phyloP scores from a whole-genome alignment of 2,113 vertebrate genomes.

The Aepyceros melampus region DNA sequence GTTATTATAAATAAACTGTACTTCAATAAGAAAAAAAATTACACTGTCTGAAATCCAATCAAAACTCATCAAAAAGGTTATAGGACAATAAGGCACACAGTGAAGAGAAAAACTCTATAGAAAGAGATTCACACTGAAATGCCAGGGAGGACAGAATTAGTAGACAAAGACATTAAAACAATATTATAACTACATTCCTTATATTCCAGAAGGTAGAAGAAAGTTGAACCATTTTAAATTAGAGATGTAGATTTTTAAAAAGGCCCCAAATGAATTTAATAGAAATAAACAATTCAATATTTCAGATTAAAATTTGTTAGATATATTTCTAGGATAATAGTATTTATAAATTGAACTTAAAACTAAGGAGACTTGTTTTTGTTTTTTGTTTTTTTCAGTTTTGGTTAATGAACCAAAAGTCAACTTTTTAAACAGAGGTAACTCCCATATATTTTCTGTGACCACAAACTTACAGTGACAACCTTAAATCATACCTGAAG shows the following conservation, averaged over 20 bases:
- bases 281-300: background rate
- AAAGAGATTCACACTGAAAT: background rate
- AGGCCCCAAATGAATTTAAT: background rate
- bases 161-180: background rate
- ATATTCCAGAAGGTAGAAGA: background rate
- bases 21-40: background rate
- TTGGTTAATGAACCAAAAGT: background rate
- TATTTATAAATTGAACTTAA: background rate
- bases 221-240: background rate
- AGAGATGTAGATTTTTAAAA: background rate
- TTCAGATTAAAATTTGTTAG: background rate
- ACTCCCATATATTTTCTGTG: background rate
- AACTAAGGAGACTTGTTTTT: background rate
- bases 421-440: conserved; percentile 8
- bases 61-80: background rate
- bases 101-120: background rate
- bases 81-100: background rate
- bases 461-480: background rate
- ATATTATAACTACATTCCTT: background rate
- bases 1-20: background rate
- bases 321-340: background rate
- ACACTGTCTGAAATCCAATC: background rate
- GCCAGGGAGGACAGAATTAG: background rate
- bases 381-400: background rate
- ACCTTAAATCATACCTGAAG: background rate